Evolutionary conservation across 53 echinoderm and acorn worm genomes (phyloP).

Genomic region (Echinarachnius parma): DNA sequence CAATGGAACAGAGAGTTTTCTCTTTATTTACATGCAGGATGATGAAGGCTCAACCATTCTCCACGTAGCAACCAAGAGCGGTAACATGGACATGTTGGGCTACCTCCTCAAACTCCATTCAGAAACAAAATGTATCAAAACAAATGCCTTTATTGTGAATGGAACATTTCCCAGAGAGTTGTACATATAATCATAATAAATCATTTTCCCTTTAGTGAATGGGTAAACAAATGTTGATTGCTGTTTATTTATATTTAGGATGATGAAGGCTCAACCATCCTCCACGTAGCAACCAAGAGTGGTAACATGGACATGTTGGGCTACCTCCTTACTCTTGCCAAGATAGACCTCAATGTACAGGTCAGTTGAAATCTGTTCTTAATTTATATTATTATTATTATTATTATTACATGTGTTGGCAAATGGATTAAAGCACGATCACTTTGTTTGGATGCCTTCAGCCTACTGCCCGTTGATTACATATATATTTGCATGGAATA

Average conservation of each 20-base stretch:
- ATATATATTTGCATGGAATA: too few relatives aligned
- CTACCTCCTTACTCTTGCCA: conserved; percentile 54
- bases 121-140: too few relatives aligned
- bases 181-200: too few relatives aligned
- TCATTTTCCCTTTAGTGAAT: not conserved
- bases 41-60: conserved; percentile 69
- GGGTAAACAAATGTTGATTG: not conserved
- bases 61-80: conserved; percentile 90
- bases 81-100: conserved; percentile 67
- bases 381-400: too few relatives aligned
- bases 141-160: too few relatives aligned
- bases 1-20: too few relatives aligned
- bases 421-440: too few relatives aligned
- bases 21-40: conserved; percentile 18
- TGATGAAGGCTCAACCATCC: conserved; percentile 77
- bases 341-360: conserved; percentile 79
- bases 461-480: too few relatives aligned
- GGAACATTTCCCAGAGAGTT: too few relatives aligned
- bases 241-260: conserved; percentile 55
- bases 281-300: conserved; percentile 89
- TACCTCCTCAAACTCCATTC: conserved; percentile 60
- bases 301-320: conserved; percentile 74
- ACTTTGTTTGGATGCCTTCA: too few relatives aligned
- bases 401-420: too few relatives aligned
- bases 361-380: too few relatives aligned